A percentile compares a stretch with the other conserved stretches of the same genome.
Conservation (phyloP, 2,797 vertebrate genomes). For the Macrochelys suwanniensis region DNA sequence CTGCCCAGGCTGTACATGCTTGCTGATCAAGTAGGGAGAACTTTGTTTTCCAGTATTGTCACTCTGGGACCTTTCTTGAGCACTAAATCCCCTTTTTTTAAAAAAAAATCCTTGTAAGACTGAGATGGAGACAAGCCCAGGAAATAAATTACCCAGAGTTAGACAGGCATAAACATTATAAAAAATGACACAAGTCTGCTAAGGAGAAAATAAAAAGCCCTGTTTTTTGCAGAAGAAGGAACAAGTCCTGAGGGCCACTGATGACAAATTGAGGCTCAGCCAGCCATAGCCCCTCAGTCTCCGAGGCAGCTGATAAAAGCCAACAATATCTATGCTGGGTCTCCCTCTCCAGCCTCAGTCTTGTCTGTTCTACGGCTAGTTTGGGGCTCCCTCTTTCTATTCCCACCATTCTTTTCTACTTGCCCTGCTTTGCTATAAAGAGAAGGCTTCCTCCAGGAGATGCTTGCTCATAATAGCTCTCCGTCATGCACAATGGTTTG, state of each 20-base stretch:
- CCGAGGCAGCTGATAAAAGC: background rate
- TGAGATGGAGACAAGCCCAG: constrained; percentile 1
- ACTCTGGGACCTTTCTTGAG: background rate
- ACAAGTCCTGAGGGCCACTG: background rate
- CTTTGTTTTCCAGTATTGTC: constrained; percentile 9
- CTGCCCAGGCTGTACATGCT: background rate
- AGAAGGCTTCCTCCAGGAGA: background rate
- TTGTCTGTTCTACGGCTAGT: background rate
- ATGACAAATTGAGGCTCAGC: background rate
- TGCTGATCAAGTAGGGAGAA: background rate
- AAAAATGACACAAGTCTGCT: background rate
- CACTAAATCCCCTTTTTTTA: constrained; percentile 26
- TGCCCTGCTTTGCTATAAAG: background rate
- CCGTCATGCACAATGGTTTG: background rate
- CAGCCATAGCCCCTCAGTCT: background rate
- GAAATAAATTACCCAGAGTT: constrained; percentile 31
- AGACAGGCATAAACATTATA: constrained; percentile 25
- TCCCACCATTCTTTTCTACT: rapidly evolving
- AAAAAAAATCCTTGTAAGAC: background rate
- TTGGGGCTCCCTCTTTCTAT: background rate
- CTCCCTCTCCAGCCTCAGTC: background rate
- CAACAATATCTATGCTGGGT: rapidly evolving
- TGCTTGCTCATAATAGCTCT: background rate
- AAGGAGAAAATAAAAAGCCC: background rate
- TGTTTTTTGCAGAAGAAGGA: background rate